A percentile compares a stretch with the other conserved stretches of the same genome.
These are phyloP conservation scores for Eristalis pertinax DNA, from an alignment of 2,888 invertebrate species.

Conservation along the genomic window DNA sequence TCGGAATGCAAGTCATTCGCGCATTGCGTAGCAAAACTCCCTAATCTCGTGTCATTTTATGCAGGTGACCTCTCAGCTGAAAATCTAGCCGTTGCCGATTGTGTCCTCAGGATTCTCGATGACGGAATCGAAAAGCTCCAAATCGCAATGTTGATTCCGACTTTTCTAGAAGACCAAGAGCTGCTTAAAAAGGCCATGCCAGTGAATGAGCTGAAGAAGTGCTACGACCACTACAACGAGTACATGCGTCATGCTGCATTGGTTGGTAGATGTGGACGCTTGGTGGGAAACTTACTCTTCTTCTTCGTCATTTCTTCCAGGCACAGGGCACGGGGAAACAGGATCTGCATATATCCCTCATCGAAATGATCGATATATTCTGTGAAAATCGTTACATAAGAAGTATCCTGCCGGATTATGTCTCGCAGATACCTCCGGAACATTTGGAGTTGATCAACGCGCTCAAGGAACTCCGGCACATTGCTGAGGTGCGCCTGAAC, in stretches of 20 bases:
- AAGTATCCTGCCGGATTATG: conserved; percentile 12
- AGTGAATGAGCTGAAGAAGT: conserved; percentile 56
- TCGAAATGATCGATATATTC: conserved; percentile 65
- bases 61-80: conserved; percentile 73
- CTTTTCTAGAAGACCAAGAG: conserved; percentile 71
- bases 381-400: conserved; percentile 50
- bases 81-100: conserved; percentile 73
- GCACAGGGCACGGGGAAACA: conserved; percentile 9
- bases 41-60: background rate
- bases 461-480: conserved; percentile 18
- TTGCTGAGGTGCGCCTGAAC: conserved; percentile 36
- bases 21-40: background rate
- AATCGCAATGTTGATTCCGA: conserved; percentile 73
- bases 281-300: background rate
- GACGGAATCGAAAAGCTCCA: conserved; percentile 74
- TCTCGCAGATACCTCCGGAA: conserved; percentile 1
- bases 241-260: conserved; percentile 49
- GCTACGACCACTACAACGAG: conserved; percentile 58
- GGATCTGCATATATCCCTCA: conserved; percentile 24
- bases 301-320: background rate
- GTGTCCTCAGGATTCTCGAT: conserved; percentile 73
- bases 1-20: conserved; percentile 9
- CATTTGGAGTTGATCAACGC: conserved; percentile 31
- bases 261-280: background rate
- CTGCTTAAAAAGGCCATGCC: background rate